Percentiles rank a stretch among this genome's conserved stretches.
phyloP scores from a whole-genome alignment of 2,797 vertebrate species.

The Phoeniculus purpureus region DNA sequence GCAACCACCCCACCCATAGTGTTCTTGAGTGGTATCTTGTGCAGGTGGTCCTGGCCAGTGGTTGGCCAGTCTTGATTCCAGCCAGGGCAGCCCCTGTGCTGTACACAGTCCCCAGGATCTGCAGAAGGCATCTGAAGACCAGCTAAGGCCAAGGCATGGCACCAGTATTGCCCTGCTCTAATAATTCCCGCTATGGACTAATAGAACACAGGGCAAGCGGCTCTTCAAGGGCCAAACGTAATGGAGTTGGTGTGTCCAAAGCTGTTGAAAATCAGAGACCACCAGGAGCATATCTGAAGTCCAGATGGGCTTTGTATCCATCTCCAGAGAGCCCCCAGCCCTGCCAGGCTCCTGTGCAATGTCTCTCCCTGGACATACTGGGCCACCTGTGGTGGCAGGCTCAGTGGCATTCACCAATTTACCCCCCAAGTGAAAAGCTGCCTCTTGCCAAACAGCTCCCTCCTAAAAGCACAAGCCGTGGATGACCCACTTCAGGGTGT shows the following conservation, averaged over 20 bases:
- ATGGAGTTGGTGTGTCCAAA: neutral
- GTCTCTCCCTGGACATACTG: neutral
- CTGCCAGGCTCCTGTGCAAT: neutral
- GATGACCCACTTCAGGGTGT: slow-evolving; percentile 58
- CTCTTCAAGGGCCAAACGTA: neutral
- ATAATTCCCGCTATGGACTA: neutral
- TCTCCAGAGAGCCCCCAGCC: neutral
- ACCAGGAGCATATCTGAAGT: neutral
- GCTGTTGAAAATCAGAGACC: neutral
- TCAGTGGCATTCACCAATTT: neutral
- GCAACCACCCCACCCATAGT: neutral
- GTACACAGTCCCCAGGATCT: neutral
- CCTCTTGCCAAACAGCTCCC: slow-evolving; percentile 21
- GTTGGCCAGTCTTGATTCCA: neutral
- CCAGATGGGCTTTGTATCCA: neutral
- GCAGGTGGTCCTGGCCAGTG: neutral
- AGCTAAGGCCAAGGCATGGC: neutral
- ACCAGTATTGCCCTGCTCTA: neutral
- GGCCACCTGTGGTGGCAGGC: neutral
- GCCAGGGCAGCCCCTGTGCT: neutral
- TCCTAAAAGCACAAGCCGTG: slow-evolving; percentile 17
- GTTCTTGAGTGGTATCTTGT: neutral
- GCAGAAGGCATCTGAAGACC: neutral
- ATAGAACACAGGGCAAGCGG: neutral
- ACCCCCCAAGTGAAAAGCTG: neutral